Conservation (phyloP, 2,888 invertebrate species). For the Amphipoea oculea region DNA sequence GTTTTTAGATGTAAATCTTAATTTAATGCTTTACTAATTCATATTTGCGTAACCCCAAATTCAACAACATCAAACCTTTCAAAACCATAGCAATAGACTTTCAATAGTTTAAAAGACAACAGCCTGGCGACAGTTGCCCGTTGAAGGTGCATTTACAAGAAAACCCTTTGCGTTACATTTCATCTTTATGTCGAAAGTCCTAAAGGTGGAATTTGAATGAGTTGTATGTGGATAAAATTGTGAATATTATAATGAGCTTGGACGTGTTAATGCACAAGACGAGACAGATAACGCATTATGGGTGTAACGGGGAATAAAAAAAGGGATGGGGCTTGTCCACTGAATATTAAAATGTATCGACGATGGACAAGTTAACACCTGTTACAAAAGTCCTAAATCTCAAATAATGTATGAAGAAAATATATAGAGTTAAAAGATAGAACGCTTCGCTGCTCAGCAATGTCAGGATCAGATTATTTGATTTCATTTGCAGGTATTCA, state of each 20-base stretch:
- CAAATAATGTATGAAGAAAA: not conserved
- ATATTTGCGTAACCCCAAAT: not conserved
- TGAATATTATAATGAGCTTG: slow-evolving; percentile 83
- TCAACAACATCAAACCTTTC: not conserved
- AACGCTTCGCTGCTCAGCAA: not conserved
- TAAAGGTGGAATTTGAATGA: slow-evolving; percentile 45
- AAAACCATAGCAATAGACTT: slow-evolving; percentile 23
- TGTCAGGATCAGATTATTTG: not conserved
- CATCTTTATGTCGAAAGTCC: slow-evolving; percentile 4
- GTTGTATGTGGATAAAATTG: slow-evolving; percentile 37
- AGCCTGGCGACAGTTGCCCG: slow-evolving; percentile 61
- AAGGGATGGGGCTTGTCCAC: slow-evolving; percentile 63
- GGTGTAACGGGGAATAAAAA: slow-evolving; percentile 73
- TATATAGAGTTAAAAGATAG: not conserved
- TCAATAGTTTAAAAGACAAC: slow-evolving; percentile 55
- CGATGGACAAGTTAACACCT: slow-evolving; percentile 6
- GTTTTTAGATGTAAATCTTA: not conserved
- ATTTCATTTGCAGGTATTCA: not conserved
- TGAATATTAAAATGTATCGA: slow-evolving; percentile 58
- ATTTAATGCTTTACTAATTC: not conserved
- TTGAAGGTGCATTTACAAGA: slow-evolving; percentile 35
- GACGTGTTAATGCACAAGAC: slow-evolving; percentile 86
- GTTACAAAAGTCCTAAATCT: not conserved
- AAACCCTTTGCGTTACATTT: slow-evolving; percentile 10
- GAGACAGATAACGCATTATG: slow-evolving; percentile 82